Evolutionary conservation across 1,140 invertebrate species (phyloP).

Genomic region (Hyles vespertilio): DNA sequence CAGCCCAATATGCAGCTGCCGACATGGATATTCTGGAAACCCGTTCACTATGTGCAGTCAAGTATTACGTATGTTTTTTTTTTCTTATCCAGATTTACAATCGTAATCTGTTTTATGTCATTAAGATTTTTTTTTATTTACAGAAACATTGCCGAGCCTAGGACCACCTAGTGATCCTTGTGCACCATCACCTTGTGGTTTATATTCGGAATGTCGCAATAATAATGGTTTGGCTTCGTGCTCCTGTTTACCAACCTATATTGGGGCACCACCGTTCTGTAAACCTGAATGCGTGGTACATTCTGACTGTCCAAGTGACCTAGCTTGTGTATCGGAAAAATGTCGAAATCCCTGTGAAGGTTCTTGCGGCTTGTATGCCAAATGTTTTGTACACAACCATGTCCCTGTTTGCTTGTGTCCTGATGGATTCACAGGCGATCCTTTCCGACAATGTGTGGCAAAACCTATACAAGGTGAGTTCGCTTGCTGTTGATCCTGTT

Average conservation of each 20-base stretch:
- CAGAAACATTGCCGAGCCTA: conserved; percentile 43
- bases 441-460: conserved; percentile 78
- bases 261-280: conserved; percentile 82
- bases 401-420: conserved; percentile 85
- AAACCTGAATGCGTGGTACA: conserved; percentile 74
- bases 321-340: conserved; percentile 86
- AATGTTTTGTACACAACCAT: conserved; percentile 87
- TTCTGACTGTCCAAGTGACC: conserved; percentile 85
- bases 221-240: conserved; percentile 79
- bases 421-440: conserved; percentile 83
- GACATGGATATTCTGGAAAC: conserved; percentile 77
- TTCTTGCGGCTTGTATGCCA: conserved; percentile 86
- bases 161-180: conserved; percentile 80
- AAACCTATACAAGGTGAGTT: conserved; percentile 41
- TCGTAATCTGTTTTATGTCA: no score
- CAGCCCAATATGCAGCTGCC: conserved; percentile 78
- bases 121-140: conserved; percentile 15
- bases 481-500: background rate
- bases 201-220: conserved; percentile 83
- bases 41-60: conserved; percentile 75
- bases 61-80: conserved; percentile 78
- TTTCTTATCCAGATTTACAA: background rate
- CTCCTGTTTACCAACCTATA: conserved; percentile 79
- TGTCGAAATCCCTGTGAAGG: conserved; percentile 88
- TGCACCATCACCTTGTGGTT: conserved; percentile 86